A percentile compares a stretch with the other conserved stretches of the same genome.
Conservation (phyloP, 2,113 vertebrate species). For the Trogon melanurus region DNA sequence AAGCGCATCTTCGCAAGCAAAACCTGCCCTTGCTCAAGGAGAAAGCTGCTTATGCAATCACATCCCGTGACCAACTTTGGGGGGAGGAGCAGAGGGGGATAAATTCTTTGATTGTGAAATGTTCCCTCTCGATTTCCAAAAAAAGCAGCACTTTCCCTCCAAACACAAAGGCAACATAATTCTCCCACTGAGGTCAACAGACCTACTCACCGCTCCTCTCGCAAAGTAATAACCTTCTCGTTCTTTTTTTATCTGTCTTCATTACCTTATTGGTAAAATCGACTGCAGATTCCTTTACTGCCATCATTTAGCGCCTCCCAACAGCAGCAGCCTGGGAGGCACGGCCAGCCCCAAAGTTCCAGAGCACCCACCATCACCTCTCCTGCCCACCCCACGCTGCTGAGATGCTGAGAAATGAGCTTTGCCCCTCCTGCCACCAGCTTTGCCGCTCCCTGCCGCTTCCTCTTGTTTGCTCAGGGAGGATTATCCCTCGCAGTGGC, state of each 20-base stretch:
- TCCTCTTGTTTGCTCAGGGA: not conserved
- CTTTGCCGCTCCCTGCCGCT: accelerated
- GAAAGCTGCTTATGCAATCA: conserved; percentile 36
- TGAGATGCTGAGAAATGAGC: not conserved
- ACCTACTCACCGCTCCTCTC: not conserved
- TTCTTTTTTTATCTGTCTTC: not conserved
- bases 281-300: not conserved
- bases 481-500: not conserved
- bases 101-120: conserved; percentile 42
- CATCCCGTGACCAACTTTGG: not conserved
- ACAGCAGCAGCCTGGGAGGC: not conserved
- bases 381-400: not conserved
- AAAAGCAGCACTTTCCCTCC: conserved; percentile 2
- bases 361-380: not conserved
- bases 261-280: not conserved
- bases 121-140: conserved; percentile 17
- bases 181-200: not conserved
- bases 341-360: not conserved
- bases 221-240: not conserved
- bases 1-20: not conserved
- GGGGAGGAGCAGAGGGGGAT: conserved; percentile 21
- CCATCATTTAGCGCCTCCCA: not conserved
- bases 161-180: conserved; percentile 2
- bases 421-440: not conserved
- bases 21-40: conserved; percentile 29